Percentiles rank a stretch among this genome's conserved stretches.
Conservation (phyloP, 2,888 invertebrate genomes). For the Herminia tarsipennalis region DNA sequence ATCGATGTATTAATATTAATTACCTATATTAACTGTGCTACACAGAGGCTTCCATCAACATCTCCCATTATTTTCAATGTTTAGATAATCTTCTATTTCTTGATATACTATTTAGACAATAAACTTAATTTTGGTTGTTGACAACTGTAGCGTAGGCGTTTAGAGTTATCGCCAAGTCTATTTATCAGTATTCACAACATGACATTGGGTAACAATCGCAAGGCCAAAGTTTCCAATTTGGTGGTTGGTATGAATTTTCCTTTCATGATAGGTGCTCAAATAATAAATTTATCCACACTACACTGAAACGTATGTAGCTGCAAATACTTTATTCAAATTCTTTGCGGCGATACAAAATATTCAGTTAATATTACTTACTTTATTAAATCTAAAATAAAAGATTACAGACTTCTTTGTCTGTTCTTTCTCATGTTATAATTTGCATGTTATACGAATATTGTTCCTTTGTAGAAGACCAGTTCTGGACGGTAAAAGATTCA, state of each 20-base stretch:
- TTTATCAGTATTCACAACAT: slow-evolving; percentile 1
- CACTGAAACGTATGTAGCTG: too few species aligned
- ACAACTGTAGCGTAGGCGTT: neutral
- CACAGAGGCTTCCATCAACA: too few species aligned
- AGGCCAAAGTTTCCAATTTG: neutral
- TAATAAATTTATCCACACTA: too few species aligned
- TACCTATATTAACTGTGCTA: too few species aligned
- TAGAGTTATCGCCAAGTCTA: neutral
- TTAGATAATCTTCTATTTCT: too few species aligned
- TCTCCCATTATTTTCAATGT: too few species aligned
- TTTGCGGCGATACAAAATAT: too few species aligned
- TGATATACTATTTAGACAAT: neutral
- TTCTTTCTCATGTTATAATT: slow-evolving; percentile 32
- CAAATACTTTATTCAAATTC: too few species aligned
- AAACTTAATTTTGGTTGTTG: neutral
- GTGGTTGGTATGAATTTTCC: neutral
- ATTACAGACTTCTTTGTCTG: slow-evolving; percentile 33
- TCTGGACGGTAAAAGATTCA: slow-evolving; percentile 21
- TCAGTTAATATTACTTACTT: too few species aligned
- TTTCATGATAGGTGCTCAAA: too few species aligned
- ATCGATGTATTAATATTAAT: too few species aligned
- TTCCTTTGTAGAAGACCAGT: slow-evolving; percentile 29
- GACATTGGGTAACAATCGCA: neutral
- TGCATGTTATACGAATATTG: slow-evolving; percentile 23
- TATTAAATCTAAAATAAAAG: too few species aligned